These are phyloP conservation scores for Dendrolimus punctatus DNA, from an alignment of 1,140 invertebrate genomes.

Conservation along the genomic window DNA sequence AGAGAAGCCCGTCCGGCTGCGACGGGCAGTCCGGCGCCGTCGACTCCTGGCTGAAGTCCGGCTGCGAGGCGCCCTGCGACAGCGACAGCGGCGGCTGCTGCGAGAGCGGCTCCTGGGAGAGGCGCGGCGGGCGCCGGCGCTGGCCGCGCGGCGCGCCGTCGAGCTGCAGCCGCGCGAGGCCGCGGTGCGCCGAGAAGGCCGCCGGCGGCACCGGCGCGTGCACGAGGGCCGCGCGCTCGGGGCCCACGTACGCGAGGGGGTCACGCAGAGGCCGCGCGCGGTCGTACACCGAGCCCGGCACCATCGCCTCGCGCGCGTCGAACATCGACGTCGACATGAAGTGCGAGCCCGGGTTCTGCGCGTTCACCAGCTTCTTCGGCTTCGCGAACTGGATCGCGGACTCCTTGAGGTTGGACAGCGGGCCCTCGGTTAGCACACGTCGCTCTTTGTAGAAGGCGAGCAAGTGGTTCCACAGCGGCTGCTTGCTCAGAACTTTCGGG, in stretches of 20 bases:
- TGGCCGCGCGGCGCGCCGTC: conserved; percentile 12
- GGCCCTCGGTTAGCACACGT: conserved; percentile 97
- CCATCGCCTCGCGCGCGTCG: conserved; percentile 90
- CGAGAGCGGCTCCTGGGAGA: conserved; percentile 74
- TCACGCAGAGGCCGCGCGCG: conserved; percentile 75
- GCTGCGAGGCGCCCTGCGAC: conserved; percentile 85
- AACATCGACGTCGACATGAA: conserved; percentile 98
- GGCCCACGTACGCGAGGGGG: conserved; percentile 94
- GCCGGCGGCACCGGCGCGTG: conserved; percentile 91
- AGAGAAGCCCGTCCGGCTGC: conserved; percentile 94
- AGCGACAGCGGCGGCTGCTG: conserved; percentile 78
- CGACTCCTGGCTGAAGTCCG: conserved; percentile 90
- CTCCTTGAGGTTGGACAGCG: conserved; percentile 97
- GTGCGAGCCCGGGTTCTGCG: conserved; percentile 94
- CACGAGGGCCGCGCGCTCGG: conserved; percentile 84
- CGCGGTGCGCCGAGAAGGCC: conserved; percentile 73
- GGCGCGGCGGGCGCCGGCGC: conserved; percentile 38
- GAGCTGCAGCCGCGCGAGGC: conserved; percentile 30
- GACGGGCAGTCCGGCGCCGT: conserved; percentile 92
- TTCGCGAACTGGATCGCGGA: conserved; percentile 98
- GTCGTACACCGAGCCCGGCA: conserved; percentile 81
- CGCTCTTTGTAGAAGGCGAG: conserved; percentile 98
- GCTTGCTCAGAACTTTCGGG: conserved; percentile 98
- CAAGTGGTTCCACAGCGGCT: conserved; percentile 98
- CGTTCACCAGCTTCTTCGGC: conserved; percentile 95